phyloP scores from a whole-genome alignment of 1,140 invertebrate species.

The Whitmania pigra region DNA sequence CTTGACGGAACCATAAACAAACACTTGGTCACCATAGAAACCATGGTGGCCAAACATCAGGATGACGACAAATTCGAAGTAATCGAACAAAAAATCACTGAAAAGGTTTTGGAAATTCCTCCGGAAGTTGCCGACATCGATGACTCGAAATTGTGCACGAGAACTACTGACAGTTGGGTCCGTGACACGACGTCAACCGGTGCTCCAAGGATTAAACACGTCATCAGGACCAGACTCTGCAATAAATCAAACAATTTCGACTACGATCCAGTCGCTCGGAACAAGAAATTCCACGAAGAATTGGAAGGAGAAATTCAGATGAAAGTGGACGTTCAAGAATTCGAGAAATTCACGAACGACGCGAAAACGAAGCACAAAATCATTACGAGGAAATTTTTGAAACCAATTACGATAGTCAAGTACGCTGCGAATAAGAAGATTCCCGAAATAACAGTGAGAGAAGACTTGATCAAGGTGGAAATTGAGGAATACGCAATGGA shows the following conservation, averaged over 20 bases:
- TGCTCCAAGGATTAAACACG: not conserved
- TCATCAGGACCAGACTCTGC: not conserved
- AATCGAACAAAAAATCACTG: slow-evolving; percentile 4
- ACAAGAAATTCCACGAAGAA: not conserved
- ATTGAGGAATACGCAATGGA: slow-evolving; percentile 7
- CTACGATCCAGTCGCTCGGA: not conserved
- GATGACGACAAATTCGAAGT: not conserved
- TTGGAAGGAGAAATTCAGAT: slow-evolving; percentile 15
- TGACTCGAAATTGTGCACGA: not conserved
- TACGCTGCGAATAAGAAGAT: not conserved
- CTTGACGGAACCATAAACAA: not conserved
- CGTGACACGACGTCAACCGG: not conserved
- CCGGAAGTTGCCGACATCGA: not conserved
- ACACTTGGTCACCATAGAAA: not conserved
- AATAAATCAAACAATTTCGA: not conserved
- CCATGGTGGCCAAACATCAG: not conserved
- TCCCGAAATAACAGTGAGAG: not conserved
- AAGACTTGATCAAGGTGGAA: not conserved
- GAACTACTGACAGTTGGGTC: slow-evolving; percentile 1
- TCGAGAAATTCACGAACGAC: slow-evolving; percentile 7
- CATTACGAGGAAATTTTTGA: slow-evolving; percentile 9
- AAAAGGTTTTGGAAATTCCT: slow-evolving; percentile 8
- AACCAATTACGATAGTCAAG: slow-evolving; percentile 4
- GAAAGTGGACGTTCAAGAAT: not conserved
- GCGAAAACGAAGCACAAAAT: slow-evolving; percentile 13